A percentile compares a stretch with the other conserved stretches of the same genome.
Conservation (phyloP, 2,888 invertebrate species). For the Microdon myrmicae region DNA sequence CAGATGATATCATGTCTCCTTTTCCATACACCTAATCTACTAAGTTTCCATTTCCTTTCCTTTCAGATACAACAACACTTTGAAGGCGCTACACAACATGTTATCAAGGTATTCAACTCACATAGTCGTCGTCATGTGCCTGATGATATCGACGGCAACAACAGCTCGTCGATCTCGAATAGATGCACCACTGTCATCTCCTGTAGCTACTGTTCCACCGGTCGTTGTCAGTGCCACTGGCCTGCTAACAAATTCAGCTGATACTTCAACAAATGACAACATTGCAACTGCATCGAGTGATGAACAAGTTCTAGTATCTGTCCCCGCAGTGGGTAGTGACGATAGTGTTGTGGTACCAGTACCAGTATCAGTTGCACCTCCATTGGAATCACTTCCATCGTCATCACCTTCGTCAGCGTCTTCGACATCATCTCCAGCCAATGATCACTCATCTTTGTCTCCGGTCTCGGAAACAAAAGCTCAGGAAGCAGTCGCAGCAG, state of each 20-base stretch:
- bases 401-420: constrained; percentile 11
- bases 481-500: constrained; percentile 52
- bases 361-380: constrained; percentile 54
- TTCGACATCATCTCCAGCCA: constrained; percentile 25
- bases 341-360: constrained; percentile 36
- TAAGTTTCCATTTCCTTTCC: constrained; percentile 30
- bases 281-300: constrained; percentile 58
- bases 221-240: constrained; percentile 18
- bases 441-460: constrained; percentile 43
- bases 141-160: constrained; percentile 53
- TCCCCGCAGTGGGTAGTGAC: constrained; percentile 60
- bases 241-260: constrained; percentile 54
- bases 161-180: constrained; percentile 62
- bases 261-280: constrained; percentile 56
- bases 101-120: constrained; percentile 49
- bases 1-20: constrained; percentile 46
- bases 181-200: constrained; percentile 56
- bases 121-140: constrained; percentile 52
- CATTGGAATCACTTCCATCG: constrained; percentile 58
- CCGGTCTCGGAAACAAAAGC: constrained; percentile 37
- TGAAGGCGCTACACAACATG: constrained; percentile 44
- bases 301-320: constrained; percentile 54
- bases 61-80: constrained; percentile 31
- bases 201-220: constrained; percentile 42
- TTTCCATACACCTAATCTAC: constrained; percentile 23